These are phyloP conservation scores for Conomelus anceps DNA, from an alignment of 2,888 invertebrate genomes.

Conservation along the genomic window DNA sequence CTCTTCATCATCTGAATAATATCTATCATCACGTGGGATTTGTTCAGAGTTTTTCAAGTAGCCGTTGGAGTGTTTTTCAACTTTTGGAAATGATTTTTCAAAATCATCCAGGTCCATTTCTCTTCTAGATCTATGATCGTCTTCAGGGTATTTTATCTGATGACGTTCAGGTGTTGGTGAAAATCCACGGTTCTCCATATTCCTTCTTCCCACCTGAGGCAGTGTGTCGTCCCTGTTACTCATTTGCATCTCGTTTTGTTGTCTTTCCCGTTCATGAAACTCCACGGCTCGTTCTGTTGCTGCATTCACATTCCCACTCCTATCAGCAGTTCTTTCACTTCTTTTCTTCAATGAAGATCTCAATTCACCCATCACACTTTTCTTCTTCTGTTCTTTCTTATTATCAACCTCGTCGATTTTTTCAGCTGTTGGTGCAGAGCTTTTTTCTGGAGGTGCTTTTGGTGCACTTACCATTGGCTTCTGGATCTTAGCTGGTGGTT, in stretches of 20 bases:
- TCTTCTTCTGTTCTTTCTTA: slow-evolving; percentile 12
- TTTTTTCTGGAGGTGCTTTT: background rate
- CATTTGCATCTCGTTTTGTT: background rate
- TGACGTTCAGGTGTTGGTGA: background rate
- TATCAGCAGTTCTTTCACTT: background rate
- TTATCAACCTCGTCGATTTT: slow-evolving; percentile 11
- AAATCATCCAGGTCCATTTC: background rate
- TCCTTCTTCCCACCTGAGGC: slow-evolving; percentile 19
- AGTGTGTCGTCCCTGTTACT: background rate
- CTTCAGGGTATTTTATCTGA: background rate
- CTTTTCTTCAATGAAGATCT: slow-evolving; percentile 28
- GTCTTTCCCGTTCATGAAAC: slow-evolving; percentile 14
- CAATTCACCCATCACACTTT: slow-evolving; percentile 25
- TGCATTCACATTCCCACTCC: background rate
- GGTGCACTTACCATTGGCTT: background rate
- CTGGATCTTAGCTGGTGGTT: background rate
- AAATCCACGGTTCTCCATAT: slow-evolving; percentile 24
- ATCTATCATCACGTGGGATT: background rate
- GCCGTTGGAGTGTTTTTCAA: background rate
- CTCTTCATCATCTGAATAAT: background rate
- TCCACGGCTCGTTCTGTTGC: slow-evolving; percentile 19
- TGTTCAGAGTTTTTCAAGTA: background rate
- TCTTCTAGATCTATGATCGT: background rate
- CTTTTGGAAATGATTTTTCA: background rate
- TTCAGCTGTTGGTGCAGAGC: background rate